Evolutionary conservation across 2,797 vertebrate genomes (phyloP).

Genomic region (Loris lydekkerianus): DNA sequence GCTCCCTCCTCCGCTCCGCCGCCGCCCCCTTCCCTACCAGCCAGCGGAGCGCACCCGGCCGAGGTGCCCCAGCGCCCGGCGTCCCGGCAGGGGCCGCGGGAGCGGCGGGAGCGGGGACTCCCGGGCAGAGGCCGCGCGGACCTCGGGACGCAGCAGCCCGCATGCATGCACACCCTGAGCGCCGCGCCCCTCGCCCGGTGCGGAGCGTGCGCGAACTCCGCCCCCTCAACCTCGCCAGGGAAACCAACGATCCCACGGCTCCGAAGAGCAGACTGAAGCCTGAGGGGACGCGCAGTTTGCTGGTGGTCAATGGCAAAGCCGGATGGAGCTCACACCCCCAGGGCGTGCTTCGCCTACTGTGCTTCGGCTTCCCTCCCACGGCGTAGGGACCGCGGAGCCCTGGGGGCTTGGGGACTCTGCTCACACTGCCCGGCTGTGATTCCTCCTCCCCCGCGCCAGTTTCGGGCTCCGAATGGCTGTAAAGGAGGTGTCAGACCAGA

Average conservation of each 20-base stretch:
- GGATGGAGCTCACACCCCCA: not conserved
- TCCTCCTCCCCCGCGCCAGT: not conserved
- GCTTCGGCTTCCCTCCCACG: not conserved
- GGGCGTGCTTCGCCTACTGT: not conserved
- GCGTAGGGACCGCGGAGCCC: not conserved
- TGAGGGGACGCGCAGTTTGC: not conserved
- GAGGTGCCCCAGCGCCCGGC: not conserved
- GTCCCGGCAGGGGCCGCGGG: conserved; percentile 25
- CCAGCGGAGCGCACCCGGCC: not conserved
- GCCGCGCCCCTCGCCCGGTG: conserved; percentile 63
- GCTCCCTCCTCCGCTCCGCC: not conserved
- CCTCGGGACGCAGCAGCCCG: conserved; percentile 36
- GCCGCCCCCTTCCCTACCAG: not conserved
- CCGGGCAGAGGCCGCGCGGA: conserved; percentile 55
- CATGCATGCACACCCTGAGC: conserved; percentile 68
- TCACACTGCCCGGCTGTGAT: not conserved
- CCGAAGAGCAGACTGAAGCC: conserved; percentile 61
- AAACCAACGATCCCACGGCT: conserved; percentile 29
- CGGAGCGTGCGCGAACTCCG: conserved; percentile 83
- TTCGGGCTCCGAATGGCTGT: not conserved
- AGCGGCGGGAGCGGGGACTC: not conserved
- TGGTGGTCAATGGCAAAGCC: not conserved
- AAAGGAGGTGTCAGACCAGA: not conserved
- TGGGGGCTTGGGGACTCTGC: not conserved
- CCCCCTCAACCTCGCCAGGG: conserved; percentile 24